Evolutionary conservation across 2,113 vertebrate genomes (phyloP), one percentile per base, ranked within the genome.

Genomic region (Brienomyrus brachyistius): DNA sequence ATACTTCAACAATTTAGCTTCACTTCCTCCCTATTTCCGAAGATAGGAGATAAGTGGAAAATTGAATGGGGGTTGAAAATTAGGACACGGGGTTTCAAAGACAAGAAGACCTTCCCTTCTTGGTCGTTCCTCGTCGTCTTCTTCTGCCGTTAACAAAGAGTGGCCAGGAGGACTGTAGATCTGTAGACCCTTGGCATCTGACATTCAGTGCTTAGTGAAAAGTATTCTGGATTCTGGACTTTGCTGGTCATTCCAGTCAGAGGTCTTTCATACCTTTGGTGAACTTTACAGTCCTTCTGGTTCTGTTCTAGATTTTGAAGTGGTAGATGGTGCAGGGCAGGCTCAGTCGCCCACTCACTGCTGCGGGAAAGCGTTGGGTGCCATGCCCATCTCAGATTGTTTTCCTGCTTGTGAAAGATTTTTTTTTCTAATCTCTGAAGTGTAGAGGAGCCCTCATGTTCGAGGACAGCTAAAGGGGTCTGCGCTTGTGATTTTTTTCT

Each of bases 11-110:
- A 45, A 90, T 88, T 82, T 88, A 88, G 47, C 86, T 47, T 56
- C 51, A 88, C 86, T 90, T 90, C 89, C 89, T 74, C 89, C 77
- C 13, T 80, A 66, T 77, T 27, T 21, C 43, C 52, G 45, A 89
- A 50, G 51, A 84, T n/a, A 83, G 21, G 40, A 47, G 90, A 88
- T 82, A 90, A 90, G 90, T 59, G 17, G 31, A 50, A 90, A 66
- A 59, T 80, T 66, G 56, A 90, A 86, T 70, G 83, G 83, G 62
- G 50, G 47, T 43, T 56, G 31, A 45, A 90, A 90, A 51, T 90
- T 66, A 59, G 84, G 19, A 35, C 13, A 15, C 54, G 5, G 88
- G 43, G 48, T 74, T 50, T 85, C 15, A 90, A 86, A 86, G 45
- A 21, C 21, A 50, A 27, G n/a, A 86, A 66, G 35, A 80, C 88